Evolutionary conservation across 1,140 invertebrate species (phyloP).

Genomic region (Lepidurus couesii): DNA sequence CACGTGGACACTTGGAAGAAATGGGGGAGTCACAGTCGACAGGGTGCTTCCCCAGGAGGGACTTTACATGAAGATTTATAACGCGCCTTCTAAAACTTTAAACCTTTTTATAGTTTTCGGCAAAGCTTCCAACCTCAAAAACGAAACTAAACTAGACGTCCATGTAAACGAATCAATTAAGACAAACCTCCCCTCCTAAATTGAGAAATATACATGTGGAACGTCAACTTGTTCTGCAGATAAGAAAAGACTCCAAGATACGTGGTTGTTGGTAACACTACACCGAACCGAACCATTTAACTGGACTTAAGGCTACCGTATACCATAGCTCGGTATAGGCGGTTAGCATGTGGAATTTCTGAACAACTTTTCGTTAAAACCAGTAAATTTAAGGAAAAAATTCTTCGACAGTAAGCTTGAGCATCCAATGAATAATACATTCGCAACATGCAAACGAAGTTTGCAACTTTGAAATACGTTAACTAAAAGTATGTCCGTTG

Average conservation of each 20-base stretch:
- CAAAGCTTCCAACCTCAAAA: neutral
- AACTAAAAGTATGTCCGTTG: too few species aligned
- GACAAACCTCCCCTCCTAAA: neutral
- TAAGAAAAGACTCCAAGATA: neutral
- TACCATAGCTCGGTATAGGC: too few species aligned
- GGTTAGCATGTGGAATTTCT: too few species aligned
- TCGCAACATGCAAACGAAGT: too few species aligned
- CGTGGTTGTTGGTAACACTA: neutral
- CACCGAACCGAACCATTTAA: neutral
- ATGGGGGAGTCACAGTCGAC: neutral
- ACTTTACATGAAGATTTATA: conserved; percentile 16
- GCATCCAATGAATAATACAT: too few species aligned
- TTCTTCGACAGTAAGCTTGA: too few species aligned
- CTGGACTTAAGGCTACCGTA: too few species aligned
- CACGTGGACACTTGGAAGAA: too few species aligned
- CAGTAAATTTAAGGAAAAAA: too few species aligned
- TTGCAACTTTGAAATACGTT: too few species aligned
- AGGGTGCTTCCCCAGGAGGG: neutral
- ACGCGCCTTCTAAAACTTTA: neutral
- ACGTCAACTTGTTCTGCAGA: neutral
- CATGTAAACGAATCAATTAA: conserved; percentile 22
- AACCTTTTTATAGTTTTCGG: neutral
- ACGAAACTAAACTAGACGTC: neutral
- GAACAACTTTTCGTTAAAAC: too few species aligned
- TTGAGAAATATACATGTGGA: conserved; percentile 16